A percentile compares a stretch with the other conserved stretches of the same genome.
These are phyloP conservation scores for Toxotes chatareus DNA, from an alignment of 2,113 vertebrate species.

Conservation along the genomic window DNA sequence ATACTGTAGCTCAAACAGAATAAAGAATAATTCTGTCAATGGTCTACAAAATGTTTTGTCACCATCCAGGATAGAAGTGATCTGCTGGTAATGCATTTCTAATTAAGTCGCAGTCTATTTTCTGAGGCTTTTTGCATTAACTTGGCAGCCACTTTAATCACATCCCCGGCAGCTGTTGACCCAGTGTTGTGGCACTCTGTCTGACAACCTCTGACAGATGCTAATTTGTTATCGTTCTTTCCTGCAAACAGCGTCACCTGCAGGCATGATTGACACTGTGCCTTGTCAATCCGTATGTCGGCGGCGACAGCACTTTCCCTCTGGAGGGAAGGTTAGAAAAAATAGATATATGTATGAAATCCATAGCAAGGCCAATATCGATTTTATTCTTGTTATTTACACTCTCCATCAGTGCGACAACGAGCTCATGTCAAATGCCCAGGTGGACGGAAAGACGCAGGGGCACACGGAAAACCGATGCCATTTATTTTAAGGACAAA, in stretches of 20 bases:
- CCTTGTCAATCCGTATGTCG: slow-evolving; percentile 52
- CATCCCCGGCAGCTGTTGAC: slow-evolving; percentile 69
- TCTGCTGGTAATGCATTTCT: slow-evolving; percentile 54
- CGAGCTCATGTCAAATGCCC: neutral
- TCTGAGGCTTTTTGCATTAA: slow-evolving; percentile 38
- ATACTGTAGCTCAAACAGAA: slow-evolving; percentile 17
- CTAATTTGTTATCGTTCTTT: slow-evolving; percentile 65
- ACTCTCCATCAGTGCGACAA: neutral
- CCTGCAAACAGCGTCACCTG: slow-evolving; percentile 57
- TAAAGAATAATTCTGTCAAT: slow-evolving; percentile 25
- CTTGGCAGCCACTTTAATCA: slow-evolving; percentile 71
- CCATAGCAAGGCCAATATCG: neutral
- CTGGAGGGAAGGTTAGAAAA: neutral
- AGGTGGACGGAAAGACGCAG: neutral
- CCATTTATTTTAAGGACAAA: neutral
- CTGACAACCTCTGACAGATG: slow-evolving; percentile 72
- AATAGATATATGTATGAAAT: neutral
- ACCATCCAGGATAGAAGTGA: slow-evolving; percentile 31
- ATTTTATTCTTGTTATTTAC: slow-evolving; percentile 14
- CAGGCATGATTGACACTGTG: slow-evolving; percentile 56
- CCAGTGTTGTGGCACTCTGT: slow-evolving; percentile 47
- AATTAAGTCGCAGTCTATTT: slow-evolving; percentile 65
- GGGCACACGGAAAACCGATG: neutral
- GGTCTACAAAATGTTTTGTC: slow-evolving; percentile 41
- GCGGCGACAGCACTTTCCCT: neutral